phyloP scores from a whole-genome alignment of 1,140 invertebrate species.

The Belonocnema kinseyi region DNA sequence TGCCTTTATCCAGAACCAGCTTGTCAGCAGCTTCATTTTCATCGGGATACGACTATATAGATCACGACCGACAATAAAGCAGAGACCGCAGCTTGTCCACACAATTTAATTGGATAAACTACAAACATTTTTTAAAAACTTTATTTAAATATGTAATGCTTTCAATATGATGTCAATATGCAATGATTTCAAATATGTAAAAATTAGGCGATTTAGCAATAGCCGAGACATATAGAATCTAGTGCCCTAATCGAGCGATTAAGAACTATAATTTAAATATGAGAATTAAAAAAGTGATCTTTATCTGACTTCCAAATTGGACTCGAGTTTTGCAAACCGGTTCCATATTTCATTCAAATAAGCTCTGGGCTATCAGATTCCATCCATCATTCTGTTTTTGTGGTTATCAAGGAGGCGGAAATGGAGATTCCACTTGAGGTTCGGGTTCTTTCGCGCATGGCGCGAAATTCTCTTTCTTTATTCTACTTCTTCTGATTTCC shows the following conservation, averaged over 20 bases:
- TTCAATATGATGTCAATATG: no score
- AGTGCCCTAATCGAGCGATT: background rate
- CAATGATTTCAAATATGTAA: no score
- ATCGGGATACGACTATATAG: conserved; percentile 25
- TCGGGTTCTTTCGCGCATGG: conserved; percentile 38
- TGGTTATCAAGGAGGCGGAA: conserved; percentile 41
- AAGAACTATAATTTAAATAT: background rate
- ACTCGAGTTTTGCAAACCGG: conserved; percentile 24
- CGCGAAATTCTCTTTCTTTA: conserved; percentile 38
- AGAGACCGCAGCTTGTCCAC: background rate
- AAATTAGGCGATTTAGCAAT: no score
- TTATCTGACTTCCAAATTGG: conserved; percentile 26
- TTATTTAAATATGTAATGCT: no score
- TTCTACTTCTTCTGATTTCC: conserved; percentile 4
- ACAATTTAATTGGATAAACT: conserved; percentile 4
- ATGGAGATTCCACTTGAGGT: conserved; percentile 45
- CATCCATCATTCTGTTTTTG: conserved; percentile 29
- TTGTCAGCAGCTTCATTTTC: conserved; percentile 31
- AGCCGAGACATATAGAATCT: no score
- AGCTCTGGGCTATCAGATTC: conserved; percentile 22
- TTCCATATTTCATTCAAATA: conserved; percentile 26
- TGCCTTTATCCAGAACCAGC: conserved; percentile 16
- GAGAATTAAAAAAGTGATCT: background rate
- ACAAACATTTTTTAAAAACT: background rate
- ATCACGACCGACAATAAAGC: conserved; percentile 3